A percentile compares a stretch with the other conserved stretches of the same genome.
These are phyloP conservation scores for Drepana arcuata DNA, from an alignment of 1,140 invertebrate genomes.

Conservation along the genomic window DNA sequence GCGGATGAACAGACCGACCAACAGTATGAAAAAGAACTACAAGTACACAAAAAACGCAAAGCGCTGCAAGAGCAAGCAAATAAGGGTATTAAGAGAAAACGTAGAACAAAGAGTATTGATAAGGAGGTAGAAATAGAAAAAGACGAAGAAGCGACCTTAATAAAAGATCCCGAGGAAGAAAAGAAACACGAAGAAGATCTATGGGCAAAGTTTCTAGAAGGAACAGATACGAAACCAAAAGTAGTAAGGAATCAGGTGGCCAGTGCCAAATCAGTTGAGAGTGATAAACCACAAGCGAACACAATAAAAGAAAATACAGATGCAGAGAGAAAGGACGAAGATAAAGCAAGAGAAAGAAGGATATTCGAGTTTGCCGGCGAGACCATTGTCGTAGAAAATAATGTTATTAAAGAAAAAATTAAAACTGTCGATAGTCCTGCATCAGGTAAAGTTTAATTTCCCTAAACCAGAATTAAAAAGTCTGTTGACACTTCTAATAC, in stretches of 20 bases:
- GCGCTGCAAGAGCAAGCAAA: slow-evolving; percentile 12
- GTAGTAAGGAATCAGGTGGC: too few species aligned
- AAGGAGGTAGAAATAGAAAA: slow-evolving; percentile 24
- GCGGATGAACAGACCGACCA: slow-evolving; percentile 59
- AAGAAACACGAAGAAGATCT: slow-evolving; percentile 80
- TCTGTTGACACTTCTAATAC: too few species aligned
- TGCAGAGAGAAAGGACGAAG: slow-evolving; percentile 12
- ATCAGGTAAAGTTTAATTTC: slow-evolving; percentile 26
- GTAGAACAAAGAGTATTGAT: slow-evolving; percentile 30
- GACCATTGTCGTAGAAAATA: slow-evolving; percentile 63
- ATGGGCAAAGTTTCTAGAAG: slow-evolving; percentile 83
- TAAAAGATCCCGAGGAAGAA: slow-evolving; percentile 72
- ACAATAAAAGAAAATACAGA: slow-evolving; percentile 4
- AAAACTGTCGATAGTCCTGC: slow-evolving; percentile 33
- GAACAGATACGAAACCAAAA: slow-evolving; percentile 74
- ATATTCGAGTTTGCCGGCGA: slow-evolving; percentile 68
- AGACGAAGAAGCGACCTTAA: slow-evolving; percentile 24
- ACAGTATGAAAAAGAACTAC: slow-evolving; percentile 52
- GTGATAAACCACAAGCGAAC: slow-evolving; percentile 8
- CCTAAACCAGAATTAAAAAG: too few species aligned
- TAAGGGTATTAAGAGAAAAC: slow-evolving; percentile 29
- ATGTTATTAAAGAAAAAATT: slow-evolving; percentile 59
- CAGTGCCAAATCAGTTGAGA: too few species aligned
- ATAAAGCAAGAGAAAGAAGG: slow-evolving; percentile 41
- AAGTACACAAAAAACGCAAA: slow-evolving; percentile 50